Conservation (phyloP, 2,888 invertebrate genomes). For the Spilarctia lutea region DNA sequence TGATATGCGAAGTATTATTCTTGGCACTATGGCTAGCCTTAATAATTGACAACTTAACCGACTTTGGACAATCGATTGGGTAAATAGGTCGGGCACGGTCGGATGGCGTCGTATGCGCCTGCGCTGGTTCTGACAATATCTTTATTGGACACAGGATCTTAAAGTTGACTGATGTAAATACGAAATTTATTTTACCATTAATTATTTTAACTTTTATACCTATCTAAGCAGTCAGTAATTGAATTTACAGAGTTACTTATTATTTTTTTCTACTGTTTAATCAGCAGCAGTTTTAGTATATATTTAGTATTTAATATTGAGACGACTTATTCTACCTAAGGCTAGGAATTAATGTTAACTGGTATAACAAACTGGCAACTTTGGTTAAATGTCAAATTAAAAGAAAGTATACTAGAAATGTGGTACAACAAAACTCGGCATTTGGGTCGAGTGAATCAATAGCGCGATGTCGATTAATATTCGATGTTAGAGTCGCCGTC, state of each 20-base stretch:
- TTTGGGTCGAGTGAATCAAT: constrained; percentile 69
- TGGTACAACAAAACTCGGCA: constrained; percentile 59
- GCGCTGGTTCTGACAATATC: constrained; percentile 66
- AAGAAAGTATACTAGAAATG: constrained; percentile 31
- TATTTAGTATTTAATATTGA: too few species aligned
- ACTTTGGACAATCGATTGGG: constrained; percentile 45
- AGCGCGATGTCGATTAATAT: constrained; percentile 73
- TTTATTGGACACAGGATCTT: constrained; percentile 62
- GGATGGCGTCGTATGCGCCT: constrained; percentile 45
- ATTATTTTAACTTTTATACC: too few species aligned
- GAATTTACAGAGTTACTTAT: too few species aligned
- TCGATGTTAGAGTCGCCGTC: constrained; percentile 70
- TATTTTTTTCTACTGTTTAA: too few species aligned
- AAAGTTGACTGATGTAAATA: constrained; percentile 42
- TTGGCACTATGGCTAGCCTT: constrained; percentile 15
- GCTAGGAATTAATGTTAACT: too few species aligned
- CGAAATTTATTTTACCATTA: not conserved
- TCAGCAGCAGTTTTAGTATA: too few species aligned
- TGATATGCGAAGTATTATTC: constrained; percentile 9
- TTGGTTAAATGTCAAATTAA: not conserved
- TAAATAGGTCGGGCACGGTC: constrained; percentile 58
- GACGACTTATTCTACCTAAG: too few species aligned
- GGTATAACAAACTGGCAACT: too few species aligned
- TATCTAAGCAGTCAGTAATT: too few species aligned
- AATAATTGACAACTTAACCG: constrained; percentile 42